These are phyloP conservation scores for Hydrotaea cyrtoneurina DNA, from an alignment of 2,888 invertebrate species.

Conservation along the genomic window DNA sequence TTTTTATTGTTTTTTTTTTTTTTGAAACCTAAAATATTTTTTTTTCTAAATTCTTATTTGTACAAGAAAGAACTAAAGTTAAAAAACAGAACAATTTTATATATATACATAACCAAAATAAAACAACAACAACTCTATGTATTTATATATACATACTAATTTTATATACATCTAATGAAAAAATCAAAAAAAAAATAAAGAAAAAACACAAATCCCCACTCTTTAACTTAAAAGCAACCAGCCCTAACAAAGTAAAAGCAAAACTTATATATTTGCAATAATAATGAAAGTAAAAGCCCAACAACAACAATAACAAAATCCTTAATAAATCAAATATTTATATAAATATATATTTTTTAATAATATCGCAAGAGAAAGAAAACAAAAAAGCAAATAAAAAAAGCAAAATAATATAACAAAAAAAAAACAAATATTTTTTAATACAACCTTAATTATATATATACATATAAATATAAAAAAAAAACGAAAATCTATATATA, in stretches of 20 bases:
- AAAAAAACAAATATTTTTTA: slow-evolving; percentile 60
- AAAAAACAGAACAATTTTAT: slow-evolving; percentile 1
- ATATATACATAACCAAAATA: neutral
- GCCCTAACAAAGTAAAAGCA: slow-evolving; percentile 38
- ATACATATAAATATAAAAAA: slow-evolving; percentile 25
- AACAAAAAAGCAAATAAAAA: slow-evolving; percentile 6
- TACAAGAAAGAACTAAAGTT: neutral
- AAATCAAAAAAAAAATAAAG: slow-evolving; percentile 45
- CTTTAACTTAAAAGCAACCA: slow-evolving; percentile 41
- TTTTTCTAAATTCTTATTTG: neutral
- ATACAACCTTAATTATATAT: slow-evolving; percentile 57
- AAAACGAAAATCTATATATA: slow-evolving; percentile 18
- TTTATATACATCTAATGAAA: slow-evolving; percentile 57
- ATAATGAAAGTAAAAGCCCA: slow-evolving; percentile 21
- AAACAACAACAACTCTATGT: slow-evolving; percentile 52
- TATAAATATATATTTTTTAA: slow-evolving; percentile 67
- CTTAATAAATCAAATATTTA: slow-evolving; percentile 61
- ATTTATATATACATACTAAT: slow-evolving; percentile 59
- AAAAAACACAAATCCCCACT: slow-evolving; percentile 1
- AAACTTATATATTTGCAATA: slow-evolving; percentile 66
- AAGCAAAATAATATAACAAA: neutral
- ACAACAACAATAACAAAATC: slow-evolving; percentile 52
- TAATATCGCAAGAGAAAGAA: slow-evolving; percentile 52
- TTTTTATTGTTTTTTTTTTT: neutral
- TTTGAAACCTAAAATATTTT: neutral